Conservation (phyloP, 2,113 vertebrate species). For the Zapornia atra region DNA sequence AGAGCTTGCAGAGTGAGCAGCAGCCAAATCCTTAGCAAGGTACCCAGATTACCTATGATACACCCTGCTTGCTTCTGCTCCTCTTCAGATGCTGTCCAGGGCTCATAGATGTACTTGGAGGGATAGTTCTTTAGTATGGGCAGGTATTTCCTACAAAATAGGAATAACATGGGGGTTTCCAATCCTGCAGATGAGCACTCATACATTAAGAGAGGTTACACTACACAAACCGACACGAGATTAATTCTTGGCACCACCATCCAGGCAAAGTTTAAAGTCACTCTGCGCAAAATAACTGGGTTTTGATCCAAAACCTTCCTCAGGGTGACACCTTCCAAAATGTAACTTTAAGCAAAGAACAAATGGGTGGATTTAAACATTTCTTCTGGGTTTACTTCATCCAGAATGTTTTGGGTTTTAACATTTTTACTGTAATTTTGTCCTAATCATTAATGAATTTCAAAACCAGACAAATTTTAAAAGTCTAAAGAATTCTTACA, state of each 20-base stretch:
- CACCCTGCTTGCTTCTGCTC: conserved; percentile 64
- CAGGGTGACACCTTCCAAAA: not conserved
- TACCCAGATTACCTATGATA: conserved; percentile 46
- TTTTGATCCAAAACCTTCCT: not conserved
- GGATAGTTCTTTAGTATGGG: conserved; percentile 67
- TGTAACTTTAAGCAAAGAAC: not conserved
- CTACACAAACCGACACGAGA: not conserved
- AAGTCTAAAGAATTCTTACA: not conserved
- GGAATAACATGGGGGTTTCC: not conserved
- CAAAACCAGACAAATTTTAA: not conserved
- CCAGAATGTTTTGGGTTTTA: not conserved
- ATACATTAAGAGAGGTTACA: not conserved
- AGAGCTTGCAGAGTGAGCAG: not conserved
- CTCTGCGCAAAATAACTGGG: not conserved
- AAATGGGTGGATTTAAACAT: not conserved
- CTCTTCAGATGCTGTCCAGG: conserved; percentile 63
- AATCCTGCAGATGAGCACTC: not conserved
- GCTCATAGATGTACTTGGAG: conserved; percentile 68
- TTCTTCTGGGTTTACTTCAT: not conserved
- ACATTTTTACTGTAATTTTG: not conserved
- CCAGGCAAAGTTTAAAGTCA: not conserved
- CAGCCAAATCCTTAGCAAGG: not conserved
- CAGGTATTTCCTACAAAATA: conserved; percentile 67
- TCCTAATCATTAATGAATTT: not conserved
- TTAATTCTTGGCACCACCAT: not conserved